Conservation (phyloP, 2,113 vertebrate genomes). For the Connochaetes taurinus region DNA sequence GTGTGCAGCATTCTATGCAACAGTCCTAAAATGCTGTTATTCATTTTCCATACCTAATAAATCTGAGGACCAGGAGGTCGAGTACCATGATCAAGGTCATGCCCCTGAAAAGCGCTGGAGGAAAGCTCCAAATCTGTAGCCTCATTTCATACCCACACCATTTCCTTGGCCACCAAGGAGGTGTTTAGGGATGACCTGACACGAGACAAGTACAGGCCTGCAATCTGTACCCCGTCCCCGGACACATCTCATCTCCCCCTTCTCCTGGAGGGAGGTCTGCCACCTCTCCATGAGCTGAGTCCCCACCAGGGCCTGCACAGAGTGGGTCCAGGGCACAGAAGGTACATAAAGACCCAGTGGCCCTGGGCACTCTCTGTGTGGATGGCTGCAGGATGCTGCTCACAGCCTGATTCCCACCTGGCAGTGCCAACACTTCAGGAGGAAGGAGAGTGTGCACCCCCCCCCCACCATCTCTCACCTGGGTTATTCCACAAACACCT, state of each 20-base stretch:
- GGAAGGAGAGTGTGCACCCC: neutral
- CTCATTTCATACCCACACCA: neutral
- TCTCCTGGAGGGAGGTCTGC: neutral
- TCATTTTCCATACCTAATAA: neutral
- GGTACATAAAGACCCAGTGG: accelerated
- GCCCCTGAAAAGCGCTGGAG: neutral
- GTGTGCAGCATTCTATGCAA: neutral
- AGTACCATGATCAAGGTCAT: neutral
- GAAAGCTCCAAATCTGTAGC: neutral
- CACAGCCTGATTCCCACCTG: too few relatives aligned
- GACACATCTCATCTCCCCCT: too few relatives aligned
- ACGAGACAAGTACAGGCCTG: accelerated
- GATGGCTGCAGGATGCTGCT: neutral
- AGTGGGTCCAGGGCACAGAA: neutral
- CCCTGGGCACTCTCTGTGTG: neutral
- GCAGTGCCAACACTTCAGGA: neutral
- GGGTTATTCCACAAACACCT: neutral
- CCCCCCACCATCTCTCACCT: neutral
- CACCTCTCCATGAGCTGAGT: neutral
- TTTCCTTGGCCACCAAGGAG: neutral
- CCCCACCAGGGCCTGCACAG: neutral
- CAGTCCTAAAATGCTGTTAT: neutral
- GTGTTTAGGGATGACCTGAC: neutral
- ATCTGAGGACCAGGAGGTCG: neutral
- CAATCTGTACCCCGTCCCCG: accelerated